A percentile compares a stretch with the other conserved stretches of the same genome.
Conservation (phyloP, 2,113 vertebrate species). For the Alethe diademata region DNA sequence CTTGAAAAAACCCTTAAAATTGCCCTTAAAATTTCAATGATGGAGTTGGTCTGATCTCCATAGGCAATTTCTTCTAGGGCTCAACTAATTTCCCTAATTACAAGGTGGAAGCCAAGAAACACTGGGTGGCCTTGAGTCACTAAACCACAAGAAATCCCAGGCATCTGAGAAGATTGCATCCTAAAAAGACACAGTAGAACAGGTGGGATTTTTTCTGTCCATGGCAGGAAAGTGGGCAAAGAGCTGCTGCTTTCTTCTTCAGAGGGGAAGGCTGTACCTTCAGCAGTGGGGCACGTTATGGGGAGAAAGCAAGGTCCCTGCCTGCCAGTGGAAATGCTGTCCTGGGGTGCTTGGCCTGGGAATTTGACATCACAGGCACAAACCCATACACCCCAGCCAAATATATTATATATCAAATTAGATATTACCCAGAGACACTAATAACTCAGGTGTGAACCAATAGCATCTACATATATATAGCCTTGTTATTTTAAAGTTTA, state of each 20-base stretch:
- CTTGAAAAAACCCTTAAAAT: background rate
- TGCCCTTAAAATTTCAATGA: background rate
- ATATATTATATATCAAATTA: background rate
- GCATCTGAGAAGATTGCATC: background rate
- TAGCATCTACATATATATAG: background rate
- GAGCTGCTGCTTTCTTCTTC: background rate
- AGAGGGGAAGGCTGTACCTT: background rate
- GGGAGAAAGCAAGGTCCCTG: background rate
- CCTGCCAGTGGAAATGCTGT: background rate
- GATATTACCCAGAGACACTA: background rate
- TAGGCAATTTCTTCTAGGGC: background rate
- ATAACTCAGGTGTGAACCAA: background rate
- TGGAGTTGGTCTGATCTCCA: background rate
- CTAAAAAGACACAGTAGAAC: background rate
- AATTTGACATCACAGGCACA: background rate
- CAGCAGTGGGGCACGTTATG: accelerated
- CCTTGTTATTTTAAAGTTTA: background rate
- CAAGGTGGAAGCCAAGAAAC: background rate
- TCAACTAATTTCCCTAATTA: background rate
- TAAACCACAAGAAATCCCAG: background rate
- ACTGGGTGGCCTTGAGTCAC: background rate
- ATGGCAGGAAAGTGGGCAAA: background rate
- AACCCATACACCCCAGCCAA: background rate
- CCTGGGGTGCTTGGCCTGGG: background rate
- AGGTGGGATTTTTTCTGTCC: background rate